Evolutionary conservation across 2,113 vertebrate species (phyloP), one percentile per base, ranked within the genome.

Genomic region (Orcinus orca): DNA sequence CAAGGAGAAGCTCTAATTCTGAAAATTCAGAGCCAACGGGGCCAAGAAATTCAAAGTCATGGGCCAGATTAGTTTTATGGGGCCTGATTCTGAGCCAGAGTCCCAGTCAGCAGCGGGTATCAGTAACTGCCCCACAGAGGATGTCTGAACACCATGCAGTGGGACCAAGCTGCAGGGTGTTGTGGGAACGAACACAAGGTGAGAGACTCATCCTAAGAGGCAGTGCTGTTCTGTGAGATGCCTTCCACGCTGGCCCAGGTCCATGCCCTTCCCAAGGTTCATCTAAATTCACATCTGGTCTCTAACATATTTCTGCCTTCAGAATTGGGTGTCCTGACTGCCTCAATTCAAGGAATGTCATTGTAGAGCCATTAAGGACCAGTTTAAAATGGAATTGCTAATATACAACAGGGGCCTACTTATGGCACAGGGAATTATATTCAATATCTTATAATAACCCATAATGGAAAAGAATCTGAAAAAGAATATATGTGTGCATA

Each of bases 221-320:
- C 7, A 33, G 13, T 3, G 38, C 23, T 25, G 21, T 31, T 14
- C 41, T 80, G 18, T 55, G 68, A 38, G 85, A 15, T 10, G 11
- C 58, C 11, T 29, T 41, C 29, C 4, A 33, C 8, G 3, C 0
- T 0, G 1, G 15, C 23, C 44, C 44, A 84, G 9, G 3, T 3
- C 20, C 26, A 13, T 14, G 11, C 31, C 29, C 50, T 84, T 68
- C 76, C 58, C 55, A n/a, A 33, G 25, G 1, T 63, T 2, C 1
- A 13, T 47, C 31, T 71, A 60, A 63, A 70, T 77, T 44, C 36
- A 77, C 2, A 2, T 44, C 55, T 23, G 18, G 38, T 91, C 31
- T 83, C 71, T 13, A 74, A 36, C 0, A 0, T 11, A 95, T 79
- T 83, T 88, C n/a, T 77, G 1, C 26, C 21, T 50, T 77, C 20